Evolutionary conservation across 2,113 vertebrate species (phyloP).

Genomic region (Acrocephalus arundinaceus): DNA sequence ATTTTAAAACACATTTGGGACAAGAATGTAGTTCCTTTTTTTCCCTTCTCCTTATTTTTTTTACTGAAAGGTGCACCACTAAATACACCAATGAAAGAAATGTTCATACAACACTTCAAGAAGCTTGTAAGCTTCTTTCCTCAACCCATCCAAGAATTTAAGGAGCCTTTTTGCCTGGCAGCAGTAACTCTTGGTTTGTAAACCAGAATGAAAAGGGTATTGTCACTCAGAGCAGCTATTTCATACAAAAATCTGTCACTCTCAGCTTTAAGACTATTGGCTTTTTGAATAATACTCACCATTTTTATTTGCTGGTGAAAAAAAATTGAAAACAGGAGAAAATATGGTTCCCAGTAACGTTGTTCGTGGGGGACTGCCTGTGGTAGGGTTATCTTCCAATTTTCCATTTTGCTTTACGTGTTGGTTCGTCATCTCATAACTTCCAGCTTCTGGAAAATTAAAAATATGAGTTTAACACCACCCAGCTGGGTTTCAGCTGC

Average conservation of each 20-base stretch:
- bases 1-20: background rate
- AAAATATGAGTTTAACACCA: background rate
- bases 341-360: conserved; percentile 95
- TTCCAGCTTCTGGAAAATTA: conserved; percentile 82
- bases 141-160: background rate
- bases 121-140: background rate
- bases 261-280: background rate
- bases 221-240: background rate
- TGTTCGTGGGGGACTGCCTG: conserved; percentile 88
- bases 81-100: background rate
- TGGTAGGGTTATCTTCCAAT: conserved; percentile 84
- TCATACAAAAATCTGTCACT: background rate
- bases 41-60: background rate
- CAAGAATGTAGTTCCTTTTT: background rate
- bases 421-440: conserved; percentile 90
- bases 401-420: conserved; percentile 91
- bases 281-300: conserved; percentile 70
- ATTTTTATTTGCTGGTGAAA: conserved; percentile 98
- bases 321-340: conserved; percentile 98
- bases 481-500: background rate
- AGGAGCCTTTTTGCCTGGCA: background rate
- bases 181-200: background rate
- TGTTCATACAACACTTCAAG: too few relatives aligned
- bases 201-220: background rate
- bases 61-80: background rate